Percentiles rank a stretch among this genome's conserved stretches.
Conservation (phyloP, 2,113 vertebrate genomes). For the Muscicapa adusta region DNA sequence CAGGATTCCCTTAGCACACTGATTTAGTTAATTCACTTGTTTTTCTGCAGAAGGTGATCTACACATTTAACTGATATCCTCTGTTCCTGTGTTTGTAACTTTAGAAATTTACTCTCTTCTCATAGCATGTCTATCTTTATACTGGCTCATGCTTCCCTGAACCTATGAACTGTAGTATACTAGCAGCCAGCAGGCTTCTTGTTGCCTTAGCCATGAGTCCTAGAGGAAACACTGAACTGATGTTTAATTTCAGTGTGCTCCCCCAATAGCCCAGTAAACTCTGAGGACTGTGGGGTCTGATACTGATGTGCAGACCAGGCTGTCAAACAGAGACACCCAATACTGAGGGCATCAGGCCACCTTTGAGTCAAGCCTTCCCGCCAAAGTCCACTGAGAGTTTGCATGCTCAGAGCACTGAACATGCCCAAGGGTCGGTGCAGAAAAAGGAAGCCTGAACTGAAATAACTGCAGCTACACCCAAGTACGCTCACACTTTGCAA, state of each 20-base stretch:
- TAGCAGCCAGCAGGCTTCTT: background rate
- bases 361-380: background rate
- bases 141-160: background rate
- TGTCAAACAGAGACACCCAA: background rate
- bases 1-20: background rate
- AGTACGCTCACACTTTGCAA: fast-evolving
- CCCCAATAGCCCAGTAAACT: background rate
- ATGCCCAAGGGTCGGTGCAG: background rate
- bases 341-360: background rate
- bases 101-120: background rate
- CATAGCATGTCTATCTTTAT: background rate
- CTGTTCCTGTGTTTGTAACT: background rate
- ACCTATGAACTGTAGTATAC: background rate
- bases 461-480: background rate
- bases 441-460: background rate
- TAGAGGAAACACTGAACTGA: background rate
- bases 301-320: background rate
- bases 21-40: background rate
- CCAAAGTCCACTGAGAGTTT: background rate
- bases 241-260: background rate
- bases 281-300: background rate
- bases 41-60: background rate
- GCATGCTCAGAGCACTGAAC: background rate
- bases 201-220: background rate
- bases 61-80: background rate